Evolutionary conservation across 1,140 invertebrate species (phyloP), one percentile per base, ranked within the genome.

Genomic region (Agrypnia vestita): DNA sequence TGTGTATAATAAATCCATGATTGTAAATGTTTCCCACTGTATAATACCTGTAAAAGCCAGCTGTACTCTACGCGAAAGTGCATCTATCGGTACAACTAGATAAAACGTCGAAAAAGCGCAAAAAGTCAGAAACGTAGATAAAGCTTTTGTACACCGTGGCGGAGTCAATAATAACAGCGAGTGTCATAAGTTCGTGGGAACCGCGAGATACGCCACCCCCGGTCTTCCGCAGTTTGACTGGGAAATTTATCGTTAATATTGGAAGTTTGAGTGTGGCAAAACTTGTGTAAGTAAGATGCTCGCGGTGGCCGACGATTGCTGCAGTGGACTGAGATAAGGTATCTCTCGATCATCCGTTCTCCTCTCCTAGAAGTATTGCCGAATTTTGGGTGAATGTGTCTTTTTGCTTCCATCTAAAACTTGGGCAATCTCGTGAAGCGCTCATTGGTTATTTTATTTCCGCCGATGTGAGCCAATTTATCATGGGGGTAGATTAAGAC

Each of bases 161-260:
- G 19, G 15, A 55, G 49, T 55, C 49, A 73, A 73, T 73, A 73
- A 73, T 73, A 73, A 73, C 49, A 55, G 47, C 69, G n/a, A 73
- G 49, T 73, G 69, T 73, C 69, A 73, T 55, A 73, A 73, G 69
- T 73, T 73, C n/a, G 47, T 44, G 15, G 13, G 15, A 64, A 76
- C 56, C 19, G 47, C 76, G 56, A 73, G 56, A 75, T 78, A 80
- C 80, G 79, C 53, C 73, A 78, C 67, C 64, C 25, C 64, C 25
- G 61, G 80, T 56, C 78, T 59, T 35, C 13, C 35, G 64, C 86
- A 86, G 87, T 86, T 85, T 87, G 86, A 87, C 86, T 87, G 80
- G 83, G 84, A 87, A 88, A 89, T 89, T 89, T 89, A 89, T 89
- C 85, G 86, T 81, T 84, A 84, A 86, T 87, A 86, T 86, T 85